phyloP scores from a whole-genome alignment of 2,797 vertebrate genomes.

The Okamejei kenojei region DNA sequence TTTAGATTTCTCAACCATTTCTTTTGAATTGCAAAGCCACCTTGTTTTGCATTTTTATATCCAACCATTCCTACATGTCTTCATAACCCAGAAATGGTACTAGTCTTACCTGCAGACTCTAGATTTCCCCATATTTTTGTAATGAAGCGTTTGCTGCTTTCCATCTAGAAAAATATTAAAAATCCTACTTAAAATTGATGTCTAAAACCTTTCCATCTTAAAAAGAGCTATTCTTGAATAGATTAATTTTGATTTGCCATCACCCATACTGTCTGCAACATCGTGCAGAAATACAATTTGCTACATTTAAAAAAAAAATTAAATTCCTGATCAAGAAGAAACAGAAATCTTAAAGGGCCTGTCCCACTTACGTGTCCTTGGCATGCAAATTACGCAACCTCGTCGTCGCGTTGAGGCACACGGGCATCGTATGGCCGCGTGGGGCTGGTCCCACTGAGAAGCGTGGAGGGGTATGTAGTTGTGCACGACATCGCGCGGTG shows the following conservation, averaged over 20 bases:
- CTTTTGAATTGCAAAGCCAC: not conserved
- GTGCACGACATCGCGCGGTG: too few relatives aligned
- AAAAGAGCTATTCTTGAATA: not conserved
- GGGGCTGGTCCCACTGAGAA: too few relatives aligned
- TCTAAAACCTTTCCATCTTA: constrained; percentile 41
- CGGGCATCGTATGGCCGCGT: too few relatives aligned
- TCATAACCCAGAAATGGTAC: not conserved
- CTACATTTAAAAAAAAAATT: not conserved
- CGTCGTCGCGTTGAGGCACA: too few relatives aligned
- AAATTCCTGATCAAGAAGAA: not conserved
- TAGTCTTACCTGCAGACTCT: constrained; percentile 59
- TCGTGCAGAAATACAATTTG: not conserved
- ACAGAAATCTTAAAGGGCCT: not conserved
- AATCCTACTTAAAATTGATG: constrained; percentile 42
- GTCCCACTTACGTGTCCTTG: too few relatives aligned
- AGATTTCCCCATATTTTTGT: constrained; percentile 58
- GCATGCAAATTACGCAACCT: too few relatives aligned
- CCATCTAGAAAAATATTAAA: constrained; percentile 52
- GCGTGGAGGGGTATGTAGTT: too few relatives aligned
- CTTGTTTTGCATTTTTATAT: not conserved
- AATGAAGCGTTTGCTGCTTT: constrained; percentile 58
- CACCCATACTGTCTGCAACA: not conserved
- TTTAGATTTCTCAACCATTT: not conserved
- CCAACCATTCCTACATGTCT: not conserved
- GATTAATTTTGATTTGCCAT: not conserved